Evolutionary conservation across 2,888 invertebrate species (phyloP), one percentile per base, ranked within the genome.

Genomic region (Taphrorychus bicolor): DNA sequence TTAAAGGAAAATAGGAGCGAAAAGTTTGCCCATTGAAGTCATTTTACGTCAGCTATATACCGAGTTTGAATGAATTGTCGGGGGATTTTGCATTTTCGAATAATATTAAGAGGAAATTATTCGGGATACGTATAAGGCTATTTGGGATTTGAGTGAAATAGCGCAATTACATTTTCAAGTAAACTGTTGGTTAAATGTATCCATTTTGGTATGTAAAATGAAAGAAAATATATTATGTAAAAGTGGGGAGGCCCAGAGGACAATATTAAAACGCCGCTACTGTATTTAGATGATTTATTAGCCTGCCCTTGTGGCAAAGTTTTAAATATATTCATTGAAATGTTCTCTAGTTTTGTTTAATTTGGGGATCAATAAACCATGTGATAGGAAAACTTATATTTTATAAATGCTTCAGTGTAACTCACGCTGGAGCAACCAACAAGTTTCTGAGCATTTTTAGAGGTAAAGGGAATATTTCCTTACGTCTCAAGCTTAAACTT

Each of bases 1-100:
- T 53, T 22, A 41, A 54, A 49, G 57, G 63, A 57, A 63, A 63
- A 63, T 63, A 57, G 49, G 24, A 58, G 42, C 52, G 52, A 64
- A 58, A 63, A 58, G 52, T 64, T 58, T 42, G 45, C 52, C 52
- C 58, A 58, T 64, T 64, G 23, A 64, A 58, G 58, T 42, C 58
- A 54, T 32, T 54, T 45, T 45, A 45, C 14, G 45, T 45, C 45
- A 45, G 45, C 45, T 16, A 45, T 45, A 45, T 7, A 45, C 16
- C 45, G 4, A 45, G 14, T 45, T 45, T 45, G 45, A 45, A 45
- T 45, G 45, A 45, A 45, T 16, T 45, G 45, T 45, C 17, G 17
- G 14, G 17, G 45, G 45, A 51, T 51, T 51, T 51, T 51, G 51
- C 51, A 51, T 51, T 51, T 51, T 51, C 51, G n/a, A 51, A 19